Evolutionary conservation across 2,113 vertebrate species (phyloP).

Genomic region (Neolamprologus tretocephalus): DNA sequence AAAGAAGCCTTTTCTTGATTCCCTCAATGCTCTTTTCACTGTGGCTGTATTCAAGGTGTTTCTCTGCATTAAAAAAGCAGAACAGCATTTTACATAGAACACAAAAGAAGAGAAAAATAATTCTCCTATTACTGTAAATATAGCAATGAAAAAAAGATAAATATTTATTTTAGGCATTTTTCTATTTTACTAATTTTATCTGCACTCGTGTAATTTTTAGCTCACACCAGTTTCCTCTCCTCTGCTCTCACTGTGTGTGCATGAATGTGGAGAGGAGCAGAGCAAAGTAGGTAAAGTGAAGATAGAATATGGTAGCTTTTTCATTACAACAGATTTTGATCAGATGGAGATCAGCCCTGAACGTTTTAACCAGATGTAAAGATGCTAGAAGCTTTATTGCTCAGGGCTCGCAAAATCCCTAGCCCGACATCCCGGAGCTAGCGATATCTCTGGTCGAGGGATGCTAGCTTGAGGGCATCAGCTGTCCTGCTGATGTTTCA

Average conservation of each 20-base stretch:
- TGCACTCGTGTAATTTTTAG: neutral
- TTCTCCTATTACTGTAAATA: neutral
- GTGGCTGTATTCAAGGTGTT: neutral
- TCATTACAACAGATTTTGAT: neutral
- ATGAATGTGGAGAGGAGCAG: neutral
- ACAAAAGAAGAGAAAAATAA: neutral
- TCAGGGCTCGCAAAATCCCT: neutral
- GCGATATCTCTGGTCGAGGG: neutral
- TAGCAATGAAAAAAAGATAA: neutral
- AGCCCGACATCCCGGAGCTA: too few relatives aligned
- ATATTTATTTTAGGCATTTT: neutral
- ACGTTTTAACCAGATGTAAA: neutral
- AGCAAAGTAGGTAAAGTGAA: neutral
- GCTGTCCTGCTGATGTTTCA: neutral
- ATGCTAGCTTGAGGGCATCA: neutral
- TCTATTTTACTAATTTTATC: neutral
- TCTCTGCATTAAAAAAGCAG: neutral
- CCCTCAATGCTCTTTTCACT: neutral
- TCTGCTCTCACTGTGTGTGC: neutral
- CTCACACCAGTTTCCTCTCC: neutral
- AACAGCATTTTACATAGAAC: neutral
- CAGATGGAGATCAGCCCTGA: neutral
- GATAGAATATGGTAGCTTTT: neutral
- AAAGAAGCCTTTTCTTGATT: constrained; percentile 38
- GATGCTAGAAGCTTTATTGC: neutral